Conservation (phyloP, 2,797 vertebrate genomes). For the Pseudomugil gertrudae region DNA sequence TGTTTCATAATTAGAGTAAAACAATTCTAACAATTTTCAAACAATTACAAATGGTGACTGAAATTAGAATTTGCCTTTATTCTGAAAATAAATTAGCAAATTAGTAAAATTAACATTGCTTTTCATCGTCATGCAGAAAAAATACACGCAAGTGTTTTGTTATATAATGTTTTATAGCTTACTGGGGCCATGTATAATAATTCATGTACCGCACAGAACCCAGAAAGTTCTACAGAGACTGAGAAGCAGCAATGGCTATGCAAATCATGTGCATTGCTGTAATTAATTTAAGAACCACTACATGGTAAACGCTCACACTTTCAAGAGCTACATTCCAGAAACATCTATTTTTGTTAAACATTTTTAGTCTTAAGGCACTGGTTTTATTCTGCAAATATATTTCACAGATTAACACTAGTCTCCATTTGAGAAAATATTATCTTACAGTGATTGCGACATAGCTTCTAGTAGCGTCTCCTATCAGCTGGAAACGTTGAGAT, state of each 20-base stretch:
- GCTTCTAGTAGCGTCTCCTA: conserved; percentile 48
- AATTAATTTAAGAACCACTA: neutral
- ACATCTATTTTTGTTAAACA: neutral
- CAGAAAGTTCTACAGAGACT: neutral
- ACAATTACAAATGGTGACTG: too few species aligned
- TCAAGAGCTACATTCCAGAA: conserved; percentile 7
- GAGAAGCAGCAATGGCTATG: neutral
- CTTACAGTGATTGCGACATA: conserved; percentile 49
- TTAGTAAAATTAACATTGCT: neutral
- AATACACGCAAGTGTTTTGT: neutral
- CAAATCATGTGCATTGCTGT: neutral
- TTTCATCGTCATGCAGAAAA: neutral
- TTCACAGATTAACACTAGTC: neutral
- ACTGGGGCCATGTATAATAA: neutral
- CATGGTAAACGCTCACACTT: neutral
- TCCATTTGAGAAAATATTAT: conserved; percentile 29
- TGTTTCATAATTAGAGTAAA: neutral
- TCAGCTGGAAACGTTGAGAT: conserved; percentile 45
- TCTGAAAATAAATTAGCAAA: neutral
- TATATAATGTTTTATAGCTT: neutral
- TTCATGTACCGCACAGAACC: neutral
- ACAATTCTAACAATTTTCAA: too few species aligned
- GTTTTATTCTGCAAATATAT: conserved; percentile 12
- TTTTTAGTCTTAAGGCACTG: neutral
- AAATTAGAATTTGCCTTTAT: neutral